phyloP scores from a whole-genome alignment of 2,797 vertebrate species.

The Malurus splendens region DNA sequence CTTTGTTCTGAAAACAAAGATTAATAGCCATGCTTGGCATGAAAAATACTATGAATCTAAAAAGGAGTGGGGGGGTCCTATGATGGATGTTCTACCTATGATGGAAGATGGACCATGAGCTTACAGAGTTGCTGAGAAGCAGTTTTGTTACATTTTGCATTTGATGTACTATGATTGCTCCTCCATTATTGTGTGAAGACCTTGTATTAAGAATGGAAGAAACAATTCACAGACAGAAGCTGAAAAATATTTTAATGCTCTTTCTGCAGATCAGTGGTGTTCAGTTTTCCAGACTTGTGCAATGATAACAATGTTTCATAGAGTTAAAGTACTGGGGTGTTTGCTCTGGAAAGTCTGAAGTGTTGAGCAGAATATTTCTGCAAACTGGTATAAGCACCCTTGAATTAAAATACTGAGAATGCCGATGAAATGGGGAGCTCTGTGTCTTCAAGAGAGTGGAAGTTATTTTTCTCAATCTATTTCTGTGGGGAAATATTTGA shows the following conservation, averaged over 20 bases:
- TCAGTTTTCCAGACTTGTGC: neutral
- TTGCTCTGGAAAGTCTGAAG: neutral
- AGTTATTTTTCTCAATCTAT: neutral
- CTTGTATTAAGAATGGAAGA: neutral
- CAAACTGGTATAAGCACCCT: neutral
- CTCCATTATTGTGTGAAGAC: neutral
- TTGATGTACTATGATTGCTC: neutral
- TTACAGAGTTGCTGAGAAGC: neutral
- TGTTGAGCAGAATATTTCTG: neutral
- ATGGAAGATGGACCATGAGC: neutral
- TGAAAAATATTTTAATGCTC: neutral
- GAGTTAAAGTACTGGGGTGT: neutral
- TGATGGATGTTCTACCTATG: neutral
- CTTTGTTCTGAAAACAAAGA: neutral
- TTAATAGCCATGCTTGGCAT: neutral
- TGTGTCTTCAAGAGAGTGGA: neutral
- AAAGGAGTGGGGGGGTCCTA: neutral
- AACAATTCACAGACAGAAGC: neutral
- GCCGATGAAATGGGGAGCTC: neutral
- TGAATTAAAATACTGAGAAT: neutral
- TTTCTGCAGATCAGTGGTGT: neutral
- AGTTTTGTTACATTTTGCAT: neutral
- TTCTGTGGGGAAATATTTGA: neutral
- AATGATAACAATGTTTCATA: neutral
- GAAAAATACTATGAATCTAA: neutral